Evolutionary conservation across 2,113 vertebrate genomes (phyloP), one percentile per base, ranked within the genome.

Genomic region (Spheniscus mendiculus): DNA sequence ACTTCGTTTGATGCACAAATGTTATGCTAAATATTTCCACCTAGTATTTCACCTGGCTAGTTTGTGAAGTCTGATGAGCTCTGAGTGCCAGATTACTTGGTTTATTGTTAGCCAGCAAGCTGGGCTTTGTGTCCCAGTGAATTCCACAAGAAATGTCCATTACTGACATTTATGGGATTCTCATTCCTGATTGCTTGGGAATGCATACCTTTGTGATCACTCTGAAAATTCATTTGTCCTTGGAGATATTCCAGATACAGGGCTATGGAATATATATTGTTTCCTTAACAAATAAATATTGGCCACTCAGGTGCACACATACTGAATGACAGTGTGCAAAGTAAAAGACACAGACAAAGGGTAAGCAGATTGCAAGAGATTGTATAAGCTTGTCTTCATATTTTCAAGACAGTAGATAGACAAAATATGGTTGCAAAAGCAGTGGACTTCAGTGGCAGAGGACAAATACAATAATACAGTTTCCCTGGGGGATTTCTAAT

Each of bases 51-150:
- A 40, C 59, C 40, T 58, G 19, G 34, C 45, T 29, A 16, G 20
- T 38, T 32, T 55, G 58, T 50, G 62, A 61, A 44, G 15, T 32
- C 21, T 21, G 30, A 42, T 61, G 73, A 83, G 42, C 47, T 71
- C 62, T 3, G 1, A 58, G 32, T 0, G 0, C 8, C 44, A 29
- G 42, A 3, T 8, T 23, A 4, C 23, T 34, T 34, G 23, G 4
- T 29, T 66, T 36, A 11, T 44, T 55, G 12, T 74, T 38, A 70
- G 19, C 32, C 11, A 19, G 5, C 40, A 53, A 44, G 25, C 9
- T 30, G 32, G 61, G 23, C 34, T 53, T 63, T 29, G 20, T 38
- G 13, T 70, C 49, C 82, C 38, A 5, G 65, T 50, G 56, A 82
- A 89, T 61, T 83, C 66, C 38, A 25, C 32, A 26, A 45, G 38